Conservation (phyloP, 1,140 invertebrate species). For the Drosophila truncata region DNA sequence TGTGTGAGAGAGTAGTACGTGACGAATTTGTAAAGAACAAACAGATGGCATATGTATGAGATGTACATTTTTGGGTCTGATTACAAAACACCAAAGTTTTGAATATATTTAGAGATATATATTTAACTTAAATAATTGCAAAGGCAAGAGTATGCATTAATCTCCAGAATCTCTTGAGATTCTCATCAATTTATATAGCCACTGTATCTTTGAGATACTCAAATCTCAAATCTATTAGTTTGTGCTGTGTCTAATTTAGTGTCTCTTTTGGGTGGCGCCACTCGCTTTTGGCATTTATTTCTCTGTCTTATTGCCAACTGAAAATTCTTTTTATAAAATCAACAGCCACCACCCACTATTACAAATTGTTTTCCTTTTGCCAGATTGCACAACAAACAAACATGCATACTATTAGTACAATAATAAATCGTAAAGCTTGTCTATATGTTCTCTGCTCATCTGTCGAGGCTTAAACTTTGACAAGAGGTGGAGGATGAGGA, state of each 20-base stretch:
- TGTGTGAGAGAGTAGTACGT: neutral
- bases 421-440: constrained; percentile 2
- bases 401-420: neutral
- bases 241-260: constrained; percentile 1
- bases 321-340: constrained; percentile 51
- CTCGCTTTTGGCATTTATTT: constrained; percentile 41
- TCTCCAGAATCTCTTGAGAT: neutral
- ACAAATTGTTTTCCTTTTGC: constrained; percentile 10
- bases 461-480: constrained; percentile 6
- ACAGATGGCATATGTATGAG: neutral
- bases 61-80: neutral
- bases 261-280: constrained; percentile 34
- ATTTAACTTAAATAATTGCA: neutral
- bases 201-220: constrained; percentile 19
- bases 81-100: neutral
- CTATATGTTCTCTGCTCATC: neutral
- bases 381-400: constrained; percentile 47
- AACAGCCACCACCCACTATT: constrained; percentile 32
- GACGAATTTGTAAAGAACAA: constrained; percentile 14
- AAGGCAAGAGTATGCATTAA: neutral
- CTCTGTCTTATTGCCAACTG: constrained; percentile 41
- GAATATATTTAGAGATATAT: neutral
- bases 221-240: constrained; percentile 16
- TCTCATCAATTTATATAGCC: neutral
- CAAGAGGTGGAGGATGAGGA: neutral